Percentiles rank a stretch among this genome's conserved stretches.
Evolutionary conservation across 1,140 invertebrate species (phyloP).

Genomic region (Carposina sasakii): DNA sequence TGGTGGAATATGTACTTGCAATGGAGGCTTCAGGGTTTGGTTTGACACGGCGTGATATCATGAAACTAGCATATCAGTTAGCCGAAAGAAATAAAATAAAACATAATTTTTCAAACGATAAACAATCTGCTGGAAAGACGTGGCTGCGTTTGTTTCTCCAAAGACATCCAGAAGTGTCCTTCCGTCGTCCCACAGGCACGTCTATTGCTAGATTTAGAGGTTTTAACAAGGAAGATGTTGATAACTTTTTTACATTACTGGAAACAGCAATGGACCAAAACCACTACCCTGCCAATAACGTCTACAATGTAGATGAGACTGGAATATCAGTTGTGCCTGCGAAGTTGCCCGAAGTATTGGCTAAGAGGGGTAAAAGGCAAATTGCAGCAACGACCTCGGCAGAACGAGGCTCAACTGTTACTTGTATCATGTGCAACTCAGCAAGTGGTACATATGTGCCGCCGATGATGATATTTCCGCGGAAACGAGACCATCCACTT

Average conservation of each 20-base stretch:
- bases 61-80: constrained; percentile 12
- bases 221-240: constrained; percentile 22
- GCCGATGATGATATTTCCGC: constrained; percentile 46
- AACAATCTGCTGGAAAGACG: constrained; percentile 3
- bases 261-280: background rate
- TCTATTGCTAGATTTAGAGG: constrained; percentile 20
- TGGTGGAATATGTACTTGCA: constrained; percentile 19
- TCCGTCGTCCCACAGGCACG: constrained; percentile 22
- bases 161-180: constrained; percentile 15
- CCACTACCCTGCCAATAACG: constrained; percentile 5
- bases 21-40: constrained; percentile 18
- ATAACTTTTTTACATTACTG: constrained; percentile 20
- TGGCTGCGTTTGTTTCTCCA: constrained; percentile 17
- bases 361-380: background rate
- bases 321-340: constrained; percentile 21
- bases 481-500: constrained; percentile 36
- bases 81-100: constrained; percentile 16
- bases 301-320: constrained; percentile 33
- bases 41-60: constrained; percentile 16
- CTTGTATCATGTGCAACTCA: constrained; percentile 27
- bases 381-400: constrained; percentile 10
- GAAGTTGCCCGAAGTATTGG: background rate
- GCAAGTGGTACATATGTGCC: constrained; percentile 39
- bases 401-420: constrained; percentile 21
- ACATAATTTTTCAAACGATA: constrained; percentile 14